Evolutionary conservation across 2,888 invertebrate genomes (phyloP).

Genomic region (Pseudoips prasinana): DNA sequence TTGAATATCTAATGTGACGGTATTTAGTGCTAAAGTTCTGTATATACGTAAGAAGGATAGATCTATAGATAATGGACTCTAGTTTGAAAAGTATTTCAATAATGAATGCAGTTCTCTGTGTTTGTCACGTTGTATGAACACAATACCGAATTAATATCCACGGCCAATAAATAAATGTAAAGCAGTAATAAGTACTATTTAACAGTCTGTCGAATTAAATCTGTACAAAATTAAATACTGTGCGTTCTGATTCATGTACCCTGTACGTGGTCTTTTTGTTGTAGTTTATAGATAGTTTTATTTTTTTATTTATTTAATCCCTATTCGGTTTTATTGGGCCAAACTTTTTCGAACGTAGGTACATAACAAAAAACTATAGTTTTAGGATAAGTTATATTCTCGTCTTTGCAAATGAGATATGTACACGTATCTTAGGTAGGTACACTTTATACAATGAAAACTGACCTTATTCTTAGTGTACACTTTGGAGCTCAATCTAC

Average conservation of each 20-base stretch:
- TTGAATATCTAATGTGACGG: constrained; percentile 49
- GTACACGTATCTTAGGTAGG: too few species aligned
- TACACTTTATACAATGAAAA: too few species aligned
- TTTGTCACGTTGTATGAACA: constrained; percentile 54
- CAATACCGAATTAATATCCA: constrained; percentile 71
- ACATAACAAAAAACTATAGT: too few species aligned
- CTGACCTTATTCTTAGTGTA: too few species aligned
- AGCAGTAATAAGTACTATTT: constrained; percentile 73
- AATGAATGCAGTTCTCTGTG: constrained; percentile 44
- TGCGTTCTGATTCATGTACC: constrained; percentile 63
- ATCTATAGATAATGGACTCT: constrained; percentile 33
- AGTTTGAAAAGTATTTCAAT: constrained; percentile 38
- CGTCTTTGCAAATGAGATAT: too few species aligned
- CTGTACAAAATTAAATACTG: constrained; percentile 75
- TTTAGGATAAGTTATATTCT: too few species aligned
- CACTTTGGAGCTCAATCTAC: too few species aligned
- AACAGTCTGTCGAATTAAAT: constrained; percentile 80
- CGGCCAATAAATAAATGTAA: constrained; percentile 69
- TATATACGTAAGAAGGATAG: constrained; percentile 68
- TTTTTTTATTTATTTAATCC: too few species aligned
- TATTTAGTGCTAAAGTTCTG: constrained; percentile 58
- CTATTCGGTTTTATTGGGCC: constrained; percentile 5
- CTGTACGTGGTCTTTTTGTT: constrained; percentile 29
- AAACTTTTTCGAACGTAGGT: too few species aligned
- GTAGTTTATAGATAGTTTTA: constrained; percentile 24